Conservation (phyloP, 1,140 invertebrate genomes). For the Teleogryllus occipitalis region DNA sequence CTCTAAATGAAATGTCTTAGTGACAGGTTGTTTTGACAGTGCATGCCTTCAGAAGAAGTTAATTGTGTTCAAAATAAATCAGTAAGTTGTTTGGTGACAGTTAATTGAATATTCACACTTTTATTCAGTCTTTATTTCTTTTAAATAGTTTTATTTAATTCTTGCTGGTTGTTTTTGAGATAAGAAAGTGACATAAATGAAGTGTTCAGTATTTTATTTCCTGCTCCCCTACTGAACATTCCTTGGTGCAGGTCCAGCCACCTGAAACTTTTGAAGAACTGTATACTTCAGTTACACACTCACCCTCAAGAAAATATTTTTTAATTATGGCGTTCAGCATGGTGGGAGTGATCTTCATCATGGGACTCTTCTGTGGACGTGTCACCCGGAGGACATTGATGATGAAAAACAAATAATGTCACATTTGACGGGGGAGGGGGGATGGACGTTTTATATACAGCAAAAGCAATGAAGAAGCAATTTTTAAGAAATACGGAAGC, state of each 20-base stretch:
- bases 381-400: constrained; percentile 60
- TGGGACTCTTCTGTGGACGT: constrained; percentile 73
- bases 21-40: not conserved
- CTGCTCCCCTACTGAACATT: not conserved
- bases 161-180: not conserved
- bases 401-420: constrained; percentile 45
- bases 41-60: too few relatives aligned
- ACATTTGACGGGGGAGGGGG: too few relatives aligned
- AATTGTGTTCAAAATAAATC: too few relatives aligned
- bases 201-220: not conserved
- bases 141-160: constrained; percentile 10
- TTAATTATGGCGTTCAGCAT: constrained; percentile 57
- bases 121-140: not conserved
- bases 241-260: constrained; percentile 38
- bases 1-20: constrained; percentile 24
- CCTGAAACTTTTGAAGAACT: constrained; percentile 64
- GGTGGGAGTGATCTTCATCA: constrained; percentile 69
- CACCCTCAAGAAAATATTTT: constrained; percentile 71
- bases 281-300: constrained; percentile 54
- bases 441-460: not conserved
- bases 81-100: constrained; percentile 12
- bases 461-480: not conserved
- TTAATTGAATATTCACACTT: constrained; percentile 7
- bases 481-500: not conserved
- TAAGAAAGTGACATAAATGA: not conserved